phyloP scores from a whole-genome alignment of 2,888 invertebrate species.

The Eupelmus urozonus region DNA sequence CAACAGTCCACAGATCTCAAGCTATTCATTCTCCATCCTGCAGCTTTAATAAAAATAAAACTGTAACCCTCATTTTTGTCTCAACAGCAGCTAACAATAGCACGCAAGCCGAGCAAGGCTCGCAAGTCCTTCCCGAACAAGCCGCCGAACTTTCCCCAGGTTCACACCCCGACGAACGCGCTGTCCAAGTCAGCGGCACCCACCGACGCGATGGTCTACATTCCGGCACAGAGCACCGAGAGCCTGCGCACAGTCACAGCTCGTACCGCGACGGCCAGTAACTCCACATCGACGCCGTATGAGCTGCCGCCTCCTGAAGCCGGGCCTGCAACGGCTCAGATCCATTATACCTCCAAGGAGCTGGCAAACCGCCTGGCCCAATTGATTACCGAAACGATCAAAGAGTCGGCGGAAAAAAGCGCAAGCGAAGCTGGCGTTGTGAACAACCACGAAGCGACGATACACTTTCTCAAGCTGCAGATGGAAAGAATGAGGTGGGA shows the following conservation, averaged over 20 bases:
- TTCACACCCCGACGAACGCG: conserved; percentile 60
- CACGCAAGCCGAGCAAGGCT: conserved; percentile 71
- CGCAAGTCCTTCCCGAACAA: conserved; percentile 76
- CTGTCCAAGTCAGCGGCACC: conserved; percentile 51
- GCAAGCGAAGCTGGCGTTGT: conserved; percentile 59
- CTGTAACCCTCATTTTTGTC: no score
- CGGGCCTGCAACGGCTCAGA: conserved; percentile 71
- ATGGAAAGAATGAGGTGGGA: conserved; percentile 85
- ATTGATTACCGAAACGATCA: conserved; percentile 72
- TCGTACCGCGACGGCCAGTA: background rate
- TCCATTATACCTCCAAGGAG: conserved; percentile 70
- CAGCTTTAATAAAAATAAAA: no score
- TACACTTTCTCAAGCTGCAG: conserved; percentile 82
- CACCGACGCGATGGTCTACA: conserved; percentile 64
- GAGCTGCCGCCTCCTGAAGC: conserved; percentile 72
- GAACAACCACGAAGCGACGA: conserved; percentile 79
- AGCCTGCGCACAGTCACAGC: conserved; percentile 13
- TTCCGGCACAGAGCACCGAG: conserved; percentile 58
- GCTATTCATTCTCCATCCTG: no score
- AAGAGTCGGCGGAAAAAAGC: conserved; percentile 62
- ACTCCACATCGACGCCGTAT: conserved; percentile 52
- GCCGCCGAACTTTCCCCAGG: conserved; percentile 64
- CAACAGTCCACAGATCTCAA: background rate
- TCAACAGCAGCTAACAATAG: conserved; percentile 54
- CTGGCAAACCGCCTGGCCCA: conserved; percentile 71